Evolutionary conservation across 2,797 vertebrate genomes (phyloP), one percentile per base, ranked within the genome.

Genomic region (Delichon dasypus): DNA sequence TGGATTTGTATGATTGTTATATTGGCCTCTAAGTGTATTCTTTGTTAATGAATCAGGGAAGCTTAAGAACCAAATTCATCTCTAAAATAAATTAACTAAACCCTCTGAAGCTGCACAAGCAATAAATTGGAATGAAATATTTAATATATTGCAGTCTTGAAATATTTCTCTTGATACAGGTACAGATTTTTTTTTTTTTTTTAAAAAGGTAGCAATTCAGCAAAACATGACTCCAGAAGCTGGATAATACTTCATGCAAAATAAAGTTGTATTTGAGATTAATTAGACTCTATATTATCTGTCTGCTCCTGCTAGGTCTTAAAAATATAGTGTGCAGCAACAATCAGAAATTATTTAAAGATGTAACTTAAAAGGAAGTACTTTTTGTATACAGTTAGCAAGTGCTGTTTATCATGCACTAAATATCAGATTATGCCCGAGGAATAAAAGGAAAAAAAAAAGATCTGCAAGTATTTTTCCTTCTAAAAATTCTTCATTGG

Each of bases 401-500:
- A 55, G 79, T 92, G 29, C 25, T 88, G 58, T 90, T 54, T 68
- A 74, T 68, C 44, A 23, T 87, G 55, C 65, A 73, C 19, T 74
- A 92, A 76, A 26, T 91, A 75, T n/a, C 13, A 84, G 76, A 42
- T 95, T 91, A 67, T 78, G 34, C 89, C 67, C 89, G 83, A 77
- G 45, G 72, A 90, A 75, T 18, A 36, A 38, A 38, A 38, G 36
- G 12, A 38, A 90, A 75, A 18, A 36, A 54, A 36, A 38, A 20
- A 30, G 2, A 27, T 25, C 42, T 89, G 65, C 53, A 89, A 68
- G 32, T 88, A 67, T 27, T n/a, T 40, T 15, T 29, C 26, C 58
- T 95, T 80, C 82, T 90, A 94, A 94, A 95, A 83, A 58, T 48
- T 81, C n/a, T 61, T 64, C 13, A 86, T 84, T 73, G 13, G 82